Evolutionary conservation across 2,888 invertebrate genomes (phyloP), one percentile per base, ranked within the genome.

Genomic region (Allygus modestus): DNA sequence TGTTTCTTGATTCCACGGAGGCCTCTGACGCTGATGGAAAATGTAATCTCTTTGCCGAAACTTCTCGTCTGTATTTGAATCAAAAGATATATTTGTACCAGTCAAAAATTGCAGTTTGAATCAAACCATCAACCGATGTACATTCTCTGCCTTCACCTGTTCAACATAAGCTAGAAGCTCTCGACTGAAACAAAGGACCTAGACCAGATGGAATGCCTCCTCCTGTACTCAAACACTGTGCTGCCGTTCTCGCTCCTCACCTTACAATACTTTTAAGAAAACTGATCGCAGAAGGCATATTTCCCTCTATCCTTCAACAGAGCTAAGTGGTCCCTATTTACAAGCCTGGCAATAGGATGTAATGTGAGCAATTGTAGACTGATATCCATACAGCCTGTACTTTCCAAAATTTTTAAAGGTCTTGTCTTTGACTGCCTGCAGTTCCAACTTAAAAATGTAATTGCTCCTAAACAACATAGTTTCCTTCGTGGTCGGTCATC

Each of bases 21-120:
- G 5, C 54, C 20, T 7, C 17, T 4, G 54, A 54, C 17, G 54
- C 17, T 20, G 54, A 54, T 54, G 75, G 20, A 17, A 75, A 75
- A 41, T 75, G 75, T 26, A 46, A 75, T 9, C 75, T 75, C 17
- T 75, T 75, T 75, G 75, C 33, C 15, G 5, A 41, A 20, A 31
- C 75, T 75, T 75, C 20, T 75, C 75, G 0, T 75, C 41, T 17
- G n/a, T 41, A 15, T 75, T 75, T 75, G 7, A 11, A 33, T 4
- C 1, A n/a, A 41, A n/a, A 5, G 46, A 41, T 41, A 17, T 41
- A 0, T 37, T 37, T 20, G 41, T 41, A 23, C 28, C 31, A 28
- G 73, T 28, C 73, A 28, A 20, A 12, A 20, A 73, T 73, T n/a
- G n/a, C n/a, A 33, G 20, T 33, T 15, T 33, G 12, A 73, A 26